These are phyloP conservation scores for Argyrosomus regius DNA, from an alignment of 2,797 vertebrate genomes.

Conservation along the genomic window DNA sequence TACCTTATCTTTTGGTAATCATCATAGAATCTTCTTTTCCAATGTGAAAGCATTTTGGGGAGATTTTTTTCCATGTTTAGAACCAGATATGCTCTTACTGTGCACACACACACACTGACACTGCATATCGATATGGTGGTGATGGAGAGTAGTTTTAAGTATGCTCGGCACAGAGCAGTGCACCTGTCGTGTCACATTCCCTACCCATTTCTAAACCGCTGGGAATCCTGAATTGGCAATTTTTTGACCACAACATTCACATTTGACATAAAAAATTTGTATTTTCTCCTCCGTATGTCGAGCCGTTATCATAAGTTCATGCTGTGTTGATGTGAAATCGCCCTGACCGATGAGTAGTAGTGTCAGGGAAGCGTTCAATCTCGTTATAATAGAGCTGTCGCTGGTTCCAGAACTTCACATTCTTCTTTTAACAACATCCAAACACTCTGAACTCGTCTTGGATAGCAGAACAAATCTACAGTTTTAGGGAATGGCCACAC, in stretches of 20 bases:
- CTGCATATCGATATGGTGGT: not conserved
- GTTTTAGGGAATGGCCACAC: not conserved
- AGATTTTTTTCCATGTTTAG: slow-evolving; percentile 66
- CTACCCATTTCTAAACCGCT: not conserved
- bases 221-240: slow-evolving; percentile 2
- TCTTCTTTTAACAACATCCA: not conserved
- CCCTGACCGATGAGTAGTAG: not conserved
- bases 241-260: slow-evolving; percentile 16
- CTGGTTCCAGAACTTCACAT: not conserved
- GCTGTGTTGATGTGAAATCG: not conserved
- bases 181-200: not conserved
- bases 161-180: not conserved
- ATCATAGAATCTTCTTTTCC: slow-evolving; percentile 73
- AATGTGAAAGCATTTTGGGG: slow-evolving; percentile 73
- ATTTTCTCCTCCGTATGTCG: not conserved
- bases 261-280: slow-evolving; percentile 16
- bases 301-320: not conserved
- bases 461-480: not conserved
- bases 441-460: not conserved
- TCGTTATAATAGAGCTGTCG: not conserved
- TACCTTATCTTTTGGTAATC: slow-evolving; percentile 79
- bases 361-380: not conserved
- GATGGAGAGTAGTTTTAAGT: slow-evolving; percentile 9
- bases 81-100: slow-evolving; percentile 32
- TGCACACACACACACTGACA: slow-evolving; percentile 21